phyloP scores from a whole-genome alignment of 2,888 invertebrate genomes.

The Ptilodon capucinus region DNA sequence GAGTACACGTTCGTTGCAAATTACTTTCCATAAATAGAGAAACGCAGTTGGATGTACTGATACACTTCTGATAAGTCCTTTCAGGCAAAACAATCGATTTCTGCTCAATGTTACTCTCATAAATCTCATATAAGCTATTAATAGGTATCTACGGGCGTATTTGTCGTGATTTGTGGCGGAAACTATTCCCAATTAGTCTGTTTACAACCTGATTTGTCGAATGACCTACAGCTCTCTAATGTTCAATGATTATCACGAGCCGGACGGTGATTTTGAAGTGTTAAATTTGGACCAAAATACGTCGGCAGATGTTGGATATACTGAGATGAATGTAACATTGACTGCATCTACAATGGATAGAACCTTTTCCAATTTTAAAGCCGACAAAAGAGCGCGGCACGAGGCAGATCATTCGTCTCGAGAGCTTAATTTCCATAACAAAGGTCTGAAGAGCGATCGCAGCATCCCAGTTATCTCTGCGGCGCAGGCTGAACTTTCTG shows the following conservation, averaged over 20 bases:
- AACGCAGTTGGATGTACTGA: background rate
- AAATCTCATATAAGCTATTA: slow-evolving; percentile 11
- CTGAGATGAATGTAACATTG: background rate
- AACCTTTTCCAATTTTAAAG: background rate
- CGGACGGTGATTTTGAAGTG: no score
- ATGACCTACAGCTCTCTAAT: no score
- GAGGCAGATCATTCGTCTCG: slow-evolving; percentile 32
- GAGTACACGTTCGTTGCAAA: no score
- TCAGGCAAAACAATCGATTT: background rate
- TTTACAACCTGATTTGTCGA: slow-evolving; percentile 9
- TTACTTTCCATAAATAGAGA: no score
- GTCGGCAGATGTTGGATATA: no score
- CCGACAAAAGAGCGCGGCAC: slow-evolving; percentile 1
- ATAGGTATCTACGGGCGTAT: slow-evolving; percentile 19
- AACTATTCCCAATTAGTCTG: slow-evolving; percentile 7
- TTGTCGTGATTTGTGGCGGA: slow-evolving; percentile 7
- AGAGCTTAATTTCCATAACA: slow-evolving; percentile 46
- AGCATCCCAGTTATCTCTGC: slow-evolving; percentile 19
- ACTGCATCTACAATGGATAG: background rate
- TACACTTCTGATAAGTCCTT: background rate
- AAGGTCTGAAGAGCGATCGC: slow-evolving; percentile 28
- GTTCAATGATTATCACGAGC: no score
- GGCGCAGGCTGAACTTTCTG: slow-evolving; percentile 19
- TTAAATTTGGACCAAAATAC: no score
- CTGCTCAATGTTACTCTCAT: background rate